Conservation (phyloP, 2,888 invertebrate genomes). For the Encarsia formosa region DNA sequence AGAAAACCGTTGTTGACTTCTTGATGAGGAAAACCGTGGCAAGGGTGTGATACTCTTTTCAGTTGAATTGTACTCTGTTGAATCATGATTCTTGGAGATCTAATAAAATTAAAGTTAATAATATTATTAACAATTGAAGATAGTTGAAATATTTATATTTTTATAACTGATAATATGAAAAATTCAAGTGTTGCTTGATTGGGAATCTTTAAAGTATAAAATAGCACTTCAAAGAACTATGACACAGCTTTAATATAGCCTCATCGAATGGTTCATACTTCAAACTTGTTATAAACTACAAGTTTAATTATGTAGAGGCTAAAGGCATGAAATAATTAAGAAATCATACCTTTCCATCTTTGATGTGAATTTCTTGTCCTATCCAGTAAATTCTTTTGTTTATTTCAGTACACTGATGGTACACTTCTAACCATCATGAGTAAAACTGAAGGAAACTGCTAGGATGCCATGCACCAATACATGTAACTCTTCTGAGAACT, state of each 20-base stretch:
- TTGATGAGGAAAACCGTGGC: slow-evolving; percentile 99
- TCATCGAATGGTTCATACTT: slow-evolving; percentile 20
- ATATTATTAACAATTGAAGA: not conserved
- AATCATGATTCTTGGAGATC: slow-evolving; percentile 94
- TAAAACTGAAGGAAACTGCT: slow-evolving; percentile 98
- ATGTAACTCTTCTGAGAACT: slow-evolving; percentile 98
- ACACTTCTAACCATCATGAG: slow-evolving; percentile 99
- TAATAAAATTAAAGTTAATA: slow-evolving; percentile 36
- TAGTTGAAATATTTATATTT: not conserved
- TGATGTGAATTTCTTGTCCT: slow-evolving; percentile 81
- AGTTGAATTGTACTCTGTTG: slow-evolving; percentile 93
- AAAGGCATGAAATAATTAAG: not conserved
- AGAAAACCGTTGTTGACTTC: slow-evolving; percentile 98
- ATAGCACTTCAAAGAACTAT: slow-evolving; percentile 41
- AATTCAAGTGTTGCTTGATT: slow-evolving; percentile 35
- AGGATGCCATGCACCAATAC: slow-evolving; percentile 99
- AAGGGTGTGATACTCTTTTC: slow-evolving; percentile 98
- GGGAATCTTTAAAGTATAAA: slow-evolving; percentile 40
- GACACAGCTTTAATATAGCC: slow-evolving; percentile 41
- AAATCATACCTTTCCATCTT: slow-evolving; percentile 67
- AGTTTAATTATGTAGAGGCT: slow-evolving; percentile 30
- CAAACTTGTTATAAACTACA: slow-evolving; percentile 24
- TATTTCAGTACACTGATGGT: slow-evolving; percentile 99
- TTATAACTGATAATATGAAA: not conserved
- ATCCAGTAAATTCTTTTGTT: slow-evolving; percentile 99